Evolutionary conservation across 2,888 invertebrate species (phyloP).

Genomic region (Bursaphelenchus okinawaensis): DNA sequence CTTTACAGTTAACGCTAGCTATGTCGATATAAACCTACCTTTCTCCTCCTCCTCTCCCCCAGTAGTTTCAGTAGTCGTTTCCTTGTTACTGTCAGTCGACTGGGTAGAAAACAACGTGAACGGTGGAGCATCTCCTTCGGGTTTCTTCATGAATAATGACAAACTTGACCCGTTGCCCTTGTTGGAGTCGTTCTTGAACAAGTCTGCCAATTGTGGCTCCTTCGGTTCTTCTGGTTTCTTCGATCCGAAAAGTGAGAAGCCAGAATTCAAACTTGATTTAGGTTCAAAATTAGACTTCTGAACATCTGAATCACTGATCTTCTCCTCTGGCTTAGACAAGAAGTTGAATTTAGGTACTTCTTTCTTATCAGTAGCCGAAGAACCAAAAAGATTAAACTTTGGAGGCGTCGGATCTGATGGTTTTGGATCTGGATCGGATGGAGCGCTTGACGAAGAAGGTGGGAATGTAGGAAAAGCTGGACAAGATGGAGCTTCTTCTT

Average conservation of each 20-base stretch:
- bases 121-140: not conserved
- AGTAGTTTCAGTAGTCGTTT: not conserved
- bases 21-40: not conserved
- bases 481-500: not conserved
- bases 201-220: not conserved
- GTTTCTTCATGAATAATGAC: not conserved
- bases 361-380: not conserved
- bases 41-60: not conserved
- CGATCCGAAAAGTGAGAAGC: not conserved
- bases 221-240: not conserved
- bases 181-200: not conserved
- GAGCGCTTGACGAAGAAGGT: not conserved
- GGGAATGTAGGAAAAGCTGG: not conserved
- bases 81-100: not conserved
- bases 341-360: not conserved
- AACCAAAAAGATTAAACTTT: not conserved
- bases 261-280: no score
- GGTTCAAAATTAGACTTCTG: no score
- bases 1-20: no score
- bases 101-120: not conserved
- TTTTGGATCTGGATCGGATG: not conserved
- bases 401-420: not conserved
- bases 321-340: not conserved
- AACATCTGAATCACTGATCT: not conserved
- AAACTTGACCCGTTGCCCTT: not conserved